These are phyloP conservation scores for Cyprinella venusta DNA, from an alignment of 2,797 vertebrate genomes.

Conservation along the genomic window DNA sequence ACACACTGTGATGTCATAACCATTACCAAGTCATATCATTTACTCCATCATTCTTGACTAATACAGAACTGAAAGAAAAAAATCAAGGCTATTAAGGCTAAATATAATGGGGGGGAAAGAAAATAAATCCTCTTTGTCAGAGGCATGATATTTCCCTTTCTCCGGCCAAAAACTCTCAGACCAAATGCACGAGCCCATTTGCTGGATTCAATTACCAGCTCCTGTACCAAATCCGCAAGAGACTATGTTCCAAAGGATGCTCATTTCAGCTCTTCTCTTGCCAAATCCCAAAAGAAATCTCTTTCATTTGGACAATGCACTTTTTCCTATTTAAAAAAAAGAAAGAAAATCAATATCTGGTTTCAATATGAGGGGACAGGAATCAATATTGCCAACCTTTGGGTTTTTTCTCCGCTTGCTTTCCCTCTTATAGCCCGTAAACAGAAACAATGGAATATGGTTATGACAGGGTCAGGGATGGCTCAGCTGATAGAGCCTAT, in stretches of 20 bases:
- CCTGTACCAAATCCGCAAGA: slow-evolving; percentile 79
- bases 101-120: slow-evolving; percentile 8
- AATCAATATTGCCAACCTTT: slow-evolving; percentile 74
- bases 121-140: slow-evolving; percentile 32
- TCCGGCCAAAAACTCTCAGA: slow-evolving; percentile 65
- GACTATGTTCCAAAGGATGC: slow-evolving; percentile 77
- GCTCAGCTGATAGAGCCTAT: slow-evolving; percentile 72
- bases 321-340: slow-evolving; percentile 81
- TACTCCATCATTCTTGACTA: slow-evolving; percentile 53
- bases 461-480: slow-evolving; percentile 82
- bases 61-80: slow-evolving; percentile 24
- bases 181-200: slow-evolving; percentile 69
- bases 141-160: slow-evolving; percentile 39
- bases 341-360: slow-evolving; percentile 86
- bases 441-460: slow-evolving; percentile 83
- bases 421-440: slow-evolving; percentile 72
- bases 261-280: slow-evolving; percentile 81
- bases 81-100: slow-evolving; percentile 28
- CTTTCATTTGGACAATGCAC: slow-evolving; percentile 79
- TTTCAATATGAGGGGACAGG: slow-evolving; percentile 82
- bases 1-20: slow-evolving; percentile 56
- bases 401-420: slow-evolving; percentile 61
- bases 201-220: slow-evolving; percentile 82
- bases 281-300: slow-evolving; percentile 86
- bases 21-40: slow-evolving; percentile 58